Percentiles rank a stretch among this genome's conserved stretches.
Evolutionary conservation across 2,113 vertebrate genomes (phyloP).

Genomic region (Oreochromis tanganicae): DNA sequence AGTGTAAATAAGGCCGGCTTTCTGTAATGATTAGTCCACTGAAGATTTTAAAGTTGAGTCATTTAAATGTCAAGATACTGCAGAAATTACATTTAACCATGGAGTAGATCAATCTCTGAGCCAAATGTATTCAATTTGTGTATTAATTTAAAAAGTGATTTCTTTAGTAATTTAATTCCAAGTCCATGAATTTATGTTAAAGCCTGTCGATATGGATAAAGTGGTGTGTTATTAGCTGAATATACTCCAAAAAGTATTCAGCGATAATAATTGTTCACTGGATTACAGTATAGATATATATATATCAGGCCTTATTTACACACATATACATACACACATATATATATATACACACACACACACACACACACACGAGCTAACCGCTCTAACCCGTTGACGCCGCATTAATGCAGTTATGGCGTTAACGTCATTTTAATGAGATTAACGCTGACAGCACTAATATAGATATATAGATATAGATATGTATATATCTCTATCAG

Average conservation of each 20-base stretch:
- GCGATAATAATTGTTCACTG: background rate
- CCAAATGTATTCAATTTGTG: background rate
- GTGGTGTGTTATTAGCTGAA: background rate
- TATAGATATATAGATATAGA: too few species aligned
- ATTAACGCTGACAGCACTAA: too few species aligned
- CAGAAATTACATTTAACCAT: background rate
- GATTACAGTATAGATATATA: background rate
- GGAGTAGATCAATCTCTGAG: background rate
- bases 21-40: background rate
- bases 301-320: too few species aligned
- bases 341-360: fast-evolving
- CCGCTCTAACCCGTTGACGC: too few species aligned
- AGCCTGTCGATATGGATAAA: background rate
- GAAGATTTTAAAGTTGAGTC: background rate
- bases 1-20: background rate
- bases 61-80: background rate
- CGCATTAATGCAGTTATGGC: too few species aligned
- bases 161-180: background rate
- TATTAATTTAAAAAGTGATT: background rate
- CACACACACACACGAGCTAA: too few species aligned
- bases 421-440: too few species aligned
- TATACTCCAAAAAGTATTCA: background rate
- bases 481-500: too few species aligned
- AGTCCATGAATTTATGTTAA: background rate
- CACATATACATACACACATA: too few species aligned